A percentile compares a stretch with the other conserved stretches of the same genome.
Evolutionary conservation across 2,888 invertebrate genomes (phyloP).

Genomic region (Formica aserva): DNA sequence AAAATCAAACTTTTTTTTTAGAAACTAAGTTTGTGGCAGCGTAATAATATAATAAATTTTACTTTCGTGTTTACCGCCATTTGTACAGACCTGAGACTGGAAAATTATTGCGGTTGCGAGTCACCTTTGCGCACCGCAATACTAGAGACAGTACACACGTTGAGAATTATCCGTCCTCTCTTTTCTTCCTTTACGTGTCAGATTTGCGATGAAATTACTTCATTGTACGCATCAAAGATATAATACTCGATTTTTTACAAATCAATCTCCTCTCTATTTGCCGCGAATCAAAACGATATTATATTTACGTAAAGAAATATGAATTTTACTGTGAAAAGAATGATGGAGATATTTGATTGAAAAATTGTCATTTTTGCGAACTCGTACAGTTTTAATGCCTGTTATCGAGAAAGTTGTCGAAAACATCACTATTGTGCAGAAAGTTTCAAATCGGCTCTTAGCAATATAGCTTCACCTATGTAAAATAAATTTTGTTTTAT

Average conservation of each 20-base stretch:
- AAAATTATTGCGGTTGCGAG: constrained; percentile 46
- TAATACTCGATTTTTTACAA: background rate
- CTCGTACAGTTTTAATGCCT: background rate
- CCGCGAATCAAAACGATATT: background rate
- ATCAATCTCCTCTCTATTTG: background rate
- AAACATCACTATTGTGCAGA: background rate
- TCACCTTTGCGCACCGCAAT: constrained; percentile 35
- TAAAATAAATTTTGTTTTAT: constrained; percentile 39
- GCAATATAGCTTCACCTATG: constrained; percentile 20
- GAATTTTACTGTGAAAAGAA: background rate
- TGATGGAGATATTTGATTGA: background rate
- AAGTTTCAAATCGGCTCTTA: constrained; percentile 32
- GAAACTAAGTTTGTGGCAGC: constrained; percentile 15
- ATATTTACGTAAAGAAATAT: background rate
- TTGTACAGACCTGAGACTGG: constrained; percentile 15
- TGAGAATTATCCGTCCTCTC: constrained; percentile 37
- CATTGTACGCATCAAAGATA: background rate
- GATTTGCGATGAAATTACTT: constrained; percentile 31
- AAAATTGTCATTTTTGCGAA: background rate
- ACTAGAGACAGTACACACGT: constrained; percentile 24
- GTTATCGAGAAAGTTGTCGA: background rate
- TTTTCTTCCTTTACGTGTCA: background rate
- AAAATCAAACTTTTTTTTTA: constrained; percentile 41
- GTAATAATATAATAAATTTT: constrained; percentile 49
- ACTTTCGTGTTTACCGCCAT: constrained; percentile 38